These are phyloP conservation scores for Andrena camellia DNA, from an alignment of 2,888 invertebrate genomes.

Conservation along the genomic window DNA sequence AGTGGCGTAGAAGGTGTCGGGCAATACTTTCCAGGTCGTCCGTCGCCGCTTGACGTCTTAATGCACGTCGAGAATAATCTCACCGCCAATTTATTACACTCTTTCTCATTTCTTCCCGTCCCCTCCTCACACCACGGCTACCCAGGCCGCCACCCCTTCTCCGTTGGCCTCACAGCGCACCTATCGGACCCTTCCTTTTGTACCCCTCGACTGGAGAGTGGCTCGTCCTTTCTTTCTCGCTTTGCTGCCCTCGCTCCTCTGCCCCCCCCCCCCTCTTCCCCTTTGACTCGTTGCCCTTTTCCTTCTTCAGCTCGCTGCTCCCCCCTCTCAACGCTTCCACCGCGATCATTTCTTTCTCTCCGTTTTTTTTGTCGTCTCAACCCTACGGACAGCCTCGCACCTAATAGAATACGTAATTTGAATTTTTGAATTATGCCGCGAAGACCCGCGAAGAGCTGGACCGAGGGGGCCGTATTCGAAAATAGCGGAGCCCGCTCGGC, in stretches of 20 bases:
- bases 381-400: conserved; percentile 68
- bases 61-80: conserved; percentile 85
- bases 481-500: conserved; percentile 49
- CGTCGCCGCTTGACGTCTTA: conserved; percentile 85
- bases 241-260: conserved; percentile 32
- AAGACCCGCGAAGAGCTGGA: conserved; percentile 8
- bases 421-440: conserved; percentile 76
- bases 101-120: conserved; percentile 84
- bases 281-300: conserved; percentile 29
- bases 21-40: conserved; percentile 84
- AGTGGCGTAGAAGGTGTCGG: conserved; percentile 83
- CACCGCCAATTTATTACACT: conserved; percentile 85
- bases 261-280: conserved; percentile 20
- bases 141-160: conserved; percentile 57
- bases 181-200: conserved; percentile 75
- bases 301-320: conserved; percentile 38
- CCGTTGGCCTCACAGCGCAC: conserved; percentile 65
- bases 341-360: conserved; percentile 32
- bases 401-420: conserved; percentile 84
- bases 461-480: conserved; percentile 17
- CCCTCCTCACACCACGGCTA: conserved; percentile 56
- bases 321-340: conserved; percentile 42
- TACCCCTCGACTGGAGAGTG: conserved; percentile 68
- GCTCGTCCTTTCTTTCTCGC: conserved; percentile 53
- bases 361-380: conserved; percentile 43